Evolutionary conservation across 2,113 vertebrate species (phyloP), one percentile per base, ranked within the genome.

Genomic region (Proterorhinus semilunaris): DNA sequence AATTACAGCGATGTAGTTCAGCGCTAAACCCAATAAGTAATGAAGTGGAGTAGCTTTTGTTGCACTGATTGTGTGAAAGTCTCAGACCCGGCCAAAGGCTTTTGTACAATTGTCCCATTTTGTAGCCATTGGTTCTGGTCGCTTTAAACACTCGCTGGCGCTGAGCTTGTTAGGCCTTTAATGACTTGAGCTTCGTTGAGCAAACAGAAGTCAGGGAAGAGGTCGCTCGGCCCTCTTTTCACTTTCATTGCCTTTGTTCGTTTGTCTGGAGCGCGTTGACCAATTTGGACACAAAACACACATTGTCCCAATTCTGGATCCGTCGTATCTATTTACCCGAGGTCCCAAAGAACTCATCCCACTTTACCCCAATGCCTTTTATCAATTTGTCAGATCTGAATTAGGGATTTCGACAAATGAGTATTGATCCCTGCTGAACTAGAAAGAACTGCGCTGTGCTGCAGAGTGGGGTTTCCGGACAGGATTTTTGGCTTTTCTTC

Each of bases 151-250:
- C 85, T 77, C 47, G 71, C 66, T 52, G 63, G 69, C 52, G 66
- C 72, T 79, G 66, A 52, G 83, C 83, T 81, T 83, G 76, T 88
- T 85, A 75, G 66, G 54, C 45, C 68, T 71, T 78, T 86, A 87
- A 86, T 84, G 85, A 83, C 82, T 67, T 71, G 67, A 82, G 78
- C 85, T 85, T 79, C 85, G 71, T 73, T 78, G 75, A 86, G 76
- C 85, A 88, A 90, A 87, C 83, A 86, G 62, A 49, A 84, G 72
- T 59, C n/a, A 58, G 62, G 12, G 53, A 63, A 55, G 74, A 85
- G 80, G 86, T 88, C 87, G 75, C 61, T 2, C 52, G 12, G 69
- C 68, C 87, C 71, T 73, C 67, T 76, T 88, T 85, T 85, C 83
- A 80, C 72, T 76, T 68, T 76, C 58, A 61, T 77, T 79, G 74